Base-by-base conservation (phyloP, 2,888 invertebrate species). In the Ophion ellenae region DNA sequence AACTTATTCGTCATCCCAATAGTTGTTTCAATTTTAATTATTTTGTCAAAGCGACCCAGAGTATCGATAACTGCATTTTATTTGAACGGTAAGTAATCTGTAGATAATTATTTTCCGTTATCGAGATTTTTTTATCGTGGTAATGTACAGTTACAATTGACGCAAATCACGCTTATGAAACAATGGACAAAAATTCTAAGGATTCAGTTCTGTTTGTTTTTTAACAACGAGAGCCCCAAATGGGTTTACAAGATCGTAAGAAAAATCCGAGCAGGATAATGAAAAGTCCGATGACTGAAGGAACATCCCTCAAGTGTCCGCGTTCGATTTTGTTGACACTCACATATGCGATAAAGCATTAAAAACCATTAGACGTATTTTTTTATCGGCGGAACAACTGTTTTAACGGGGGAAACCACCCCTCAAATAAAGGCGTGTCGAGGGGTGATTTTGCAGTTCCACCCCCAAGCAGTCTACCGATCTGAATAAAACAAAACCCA, bases 201-300 rank as follows among this genome's bases (percentile, higher is more conserved):
- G 20, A 64, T 24, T 73, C n/a, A 32, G 3, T n/a, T 14, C 9
- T 57, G 32, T 73, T 45, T 67, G 61, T 57, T 67, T 24, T 45
- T 36, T 63, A 69, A 64, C 28, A 9, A 69, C 63, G 57, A 73
- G 57, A 73, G 57, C 59, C 57, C 36, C 53, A 57, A 53, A 5
- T 71, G n/a, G 17, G 71, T 28, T 40, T 59, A 2, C 20, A 66
- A 84, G 7, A 40, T 76, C 47, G 4, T n/a, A 40, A 28, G 64
- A 75, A 28, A 47, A 61, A 57, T 59, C n/a, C 11, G 28, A 40
- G n/a, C 57, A n/a, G 32, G 10, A 9, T 10, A n/a, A 59, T 71
- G 53, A 57, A 20, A 14, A 20, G 40, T 69, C 45, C 20, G 61
- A 61, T 61, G 53, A 71, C 32, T 10, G 53, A 32, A 32, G 32